Percentiles rank a stretch among this genome's conserved stretches.
phyloP scores from a whole-genome alignment of 2,888 invertebrate species.

The Eristalinus sepulchralis region DNA sequence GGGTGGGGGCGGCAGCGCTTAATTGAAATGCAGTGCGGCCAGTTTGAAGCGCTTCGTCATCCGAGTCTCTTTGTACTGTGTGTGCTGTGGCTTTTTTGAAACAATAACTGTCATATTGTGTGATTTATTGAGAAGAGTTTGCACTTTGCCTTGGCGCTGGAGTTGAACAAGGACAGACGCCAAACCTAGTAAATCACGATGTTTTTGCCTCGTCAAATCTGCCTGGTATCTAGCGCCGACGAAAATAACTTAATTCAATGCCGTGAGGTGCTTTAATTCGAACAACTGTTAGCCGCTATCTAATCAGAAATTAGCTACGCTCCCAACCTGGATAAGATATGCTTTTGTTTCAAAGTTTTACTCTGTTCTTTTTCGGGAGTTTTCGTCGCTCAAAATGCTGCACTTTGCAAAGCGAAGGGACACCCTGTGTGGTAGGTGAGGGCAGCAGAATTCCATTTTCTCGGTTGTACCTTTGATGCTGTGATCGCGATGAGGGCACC shows the following conservation, averaged over 20 bases:
- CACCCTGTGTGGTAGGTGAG: too few species aligned
- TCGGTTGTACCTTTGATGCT: neutral
- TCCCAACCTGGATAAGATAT: slow-evolving; percentile 30
- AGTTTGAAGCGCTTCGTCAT: slow-evolving; percentile 22
- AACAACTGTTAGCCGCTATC: slow-evolving; percentile 13
- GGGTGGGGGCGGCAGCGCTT: neutral
- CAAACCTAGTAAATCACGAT: neutral
- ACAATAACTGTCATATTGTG: slow-evolving; percentile 4
- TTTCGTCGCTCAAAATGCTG: neutral
- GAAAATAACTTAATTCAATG: neutral
- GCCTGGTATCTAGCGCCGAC: neutral
- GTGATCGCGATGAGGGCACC: neutral
- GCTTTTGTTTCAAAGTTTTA: neutral
- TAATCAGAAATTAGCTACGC: slow-evolving; percentile 14
- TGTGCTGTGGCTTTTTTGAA: neutral
- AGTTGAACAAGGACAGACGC: neutral
- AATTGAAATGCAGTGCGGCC: slow-evolving; percentile 27
- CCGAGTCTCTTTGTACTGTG: slow-evolving; percentile 15
- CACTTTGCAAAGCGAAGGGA: too few species aligned
- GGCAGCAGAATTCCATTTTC: neutral
- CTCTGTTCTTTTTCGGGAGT: neutral
- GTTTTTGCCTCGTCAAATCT: neutral
- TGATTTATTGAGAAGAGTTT: slow-evolving; percentile 9
- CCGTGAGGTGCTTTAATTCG: neutral
- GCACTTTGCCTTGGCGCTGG: neutral